Percentiles rank a stretch among this genome's conserved stretches.
Conservation (phyloP, 2,113 vertebrate genomes). For the Alligator mississippiensis region DNA sequence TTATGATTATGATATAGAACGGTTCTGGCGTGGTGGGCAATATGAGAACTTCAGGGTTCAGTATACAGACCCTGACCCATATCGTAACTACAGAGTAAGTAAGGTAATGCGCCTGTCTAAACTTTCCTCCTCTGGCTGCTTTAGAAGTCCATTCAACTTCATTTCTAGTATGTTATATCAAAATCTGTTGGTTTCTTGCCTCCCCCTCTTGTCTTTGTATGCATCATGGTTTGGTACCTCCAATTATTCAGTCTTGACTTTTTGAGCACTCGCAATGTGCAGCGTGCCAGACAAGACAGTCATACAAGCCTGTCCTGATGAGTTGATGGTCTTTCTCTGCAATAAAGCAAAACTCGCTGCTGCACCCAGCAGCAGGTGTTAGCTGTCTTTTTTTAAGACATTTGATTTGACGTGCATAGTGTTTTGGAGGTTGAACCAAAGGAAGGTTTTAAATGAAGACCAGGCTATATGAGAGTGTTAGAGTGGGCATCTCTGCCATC, state of each 20-base stretch:
- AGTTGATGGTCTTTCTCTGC: neutral
- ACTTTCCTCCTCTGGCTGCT: neutral
- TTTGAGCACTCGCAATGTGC: neutral
- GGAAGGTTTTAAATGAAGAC: neutral
- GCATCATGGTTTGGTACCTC: too few relatives aligned
- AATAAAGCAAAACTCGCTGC: neutral
- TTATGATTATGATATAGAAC: constrained; percentile 96
- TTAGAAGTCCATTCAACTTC: neutral
- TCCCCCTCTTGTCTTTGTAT: too few relatives aligned
- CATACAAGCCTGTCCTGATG: neutral
- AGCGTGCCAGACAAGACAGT: neutral
- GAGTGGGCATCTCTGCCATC: neutral
- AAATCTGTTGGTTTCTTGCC: neutral
- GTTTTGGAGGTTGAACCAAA: neutral
- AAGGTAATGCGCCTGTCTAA: neutral
- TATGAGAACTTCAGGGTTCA: constrained; percentile 99
- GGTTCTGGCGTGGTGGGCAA: constrained; percentile 95
- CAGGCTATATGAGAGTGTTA: neutral
- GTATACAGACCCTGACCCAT: constrained; percentile 93
- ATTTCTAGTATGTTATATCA: too few relatives aligned
- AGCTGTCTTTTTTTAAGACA: neutral
- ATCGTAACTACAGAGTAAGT: constrained; percentile 91
- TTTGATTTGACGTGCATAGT: neutral
- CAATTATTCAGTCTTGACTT: neutral
- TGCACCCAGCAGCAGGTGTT: neutral